Evolutionary conservation across 2,888 invertebrate species (phyloP).

Genomic region (Podotricha telesiphe): DNA sequence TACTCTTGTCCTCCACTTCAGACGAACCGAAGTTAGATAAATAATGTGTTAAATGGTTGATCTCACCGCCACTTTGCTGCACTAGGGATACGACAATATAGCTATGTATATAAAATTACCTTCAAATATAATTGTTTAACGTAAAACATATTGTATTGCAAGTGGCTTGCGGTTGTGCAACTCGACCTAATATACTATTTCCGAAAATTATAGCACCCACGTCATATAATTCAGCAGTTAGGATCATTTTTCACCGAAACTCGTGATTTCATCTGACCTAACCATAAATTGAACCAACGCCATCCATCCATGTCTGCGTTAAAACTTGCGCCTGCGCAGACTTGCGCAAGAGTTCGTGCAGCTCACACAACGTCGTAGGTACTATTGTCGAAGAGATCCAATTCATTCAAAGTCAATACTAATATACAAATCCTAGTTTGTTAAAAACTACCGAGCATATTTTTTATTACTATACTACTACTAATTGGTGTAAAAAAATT

Average conservation of each 20-base stretch:
- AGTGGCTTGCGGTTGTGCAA: slow-evolving; percentile 5
- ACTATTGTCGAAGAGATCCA: slow-evolving; percentile 47
- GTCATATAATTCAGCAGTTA: slow-evolving; percentile 34
- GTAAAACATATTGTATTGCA: slow-evolving; percentile 1
- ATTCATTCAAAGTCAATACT: slow-evolving; percentile 44
- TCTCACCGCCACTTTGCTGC: too few relatives aligned
- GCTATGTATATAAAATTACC: neutral
- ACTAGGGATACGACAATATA: neutral
- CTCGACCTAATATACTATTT: slow-evolving; percentile 26
- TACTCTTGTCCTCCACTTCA: too few relatives aligned
- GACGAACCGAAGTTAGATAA: too few relatives aligned
- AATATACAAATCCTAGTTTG: slow-evolving; percentile 49
- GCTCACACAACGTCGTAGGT: slow-evolving; percentile 38
- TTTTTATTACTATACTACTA: too few relatives aligned
- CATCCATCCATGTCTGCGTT: slow-evolving; percentile 51
- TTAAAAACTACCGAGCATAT: too few relatives aligned
- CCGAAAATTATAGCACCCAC: slow-evolving; percentile 39
- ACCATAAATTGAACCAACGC: slow-evolving; percentile 50
- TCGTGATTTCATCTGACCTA: slow-evolving; percentile 53
- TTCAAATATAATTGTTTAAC: neutral
- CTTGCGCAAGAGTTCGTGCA: slow-evolving; percentile 61
- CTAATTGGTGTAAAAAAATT: too few relatives aligned
- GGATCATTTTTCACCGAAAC: slow-evolving; percentile 52
- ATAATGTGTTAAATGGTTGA: too few relatives aligned
- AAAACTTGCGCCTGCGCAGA: slow-evolving; percentile 39